Conservation (phyloP, 1,140 invertebrate species). For the Meloidogyne hapla region DNA sequence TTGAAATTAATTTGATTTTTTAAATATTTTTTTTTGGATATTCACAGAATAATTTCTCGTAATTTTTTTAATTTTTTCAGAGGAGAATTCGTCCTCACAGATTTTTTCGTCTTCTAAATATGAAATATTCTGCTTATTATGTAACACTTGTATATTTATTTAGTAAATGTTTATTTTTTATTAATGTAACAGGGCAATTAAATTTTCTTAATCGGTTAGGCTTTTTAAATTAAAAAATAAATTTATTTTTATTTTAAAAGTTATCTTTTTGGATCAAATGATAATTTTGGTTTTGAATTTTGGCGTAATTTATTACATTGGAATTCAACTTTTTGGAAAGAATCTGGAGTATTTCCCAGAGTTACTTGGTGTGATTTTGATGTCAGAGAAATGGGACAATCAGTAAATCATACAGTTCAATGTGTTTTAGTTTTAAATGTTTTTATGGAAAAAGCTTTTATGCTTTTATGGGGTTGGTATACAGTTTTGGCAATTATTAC, state of each 20-base stretch:
- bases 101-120: slow-evolving; percentile 55
- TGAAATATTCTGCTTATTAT: slow-evolving; percentile 61
- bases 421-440: slow-evolving; percentile 48
- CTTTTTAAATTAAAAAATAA: neutral
- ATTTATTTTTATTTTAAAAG: slow-evolving; percentile 4
- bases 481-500: slow-evolving; percentile 48
- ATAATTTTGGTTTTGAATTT: slow-evolving; percentile 51
- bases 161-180: slow-evolving; percentile 55
- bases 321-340: slow-evolving; percentile 55
- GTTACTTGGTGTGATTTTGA: slow-evolving; percentile 69
- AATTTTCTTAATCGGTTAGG: slow-evolving; percentile 46
- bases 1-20: slow-evolving; percentile 19
- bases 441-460: slow-evolving; percentile 55
- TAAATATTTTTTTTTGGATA: too few relatives aligned
- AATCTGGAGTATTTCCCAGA: slow-evolving; percentile 58
- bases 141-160: slow-evolving; percentile 57
- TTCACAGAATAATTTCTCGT: neutral
- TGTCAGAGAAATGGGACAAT: slow-evolving; percentile 64
- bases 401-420: slow-evolving; percentile 59
- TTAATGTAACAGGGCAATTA: slow-evolving; percentile 51
- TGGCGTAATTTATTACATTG: slow-evolving; percentile 42
- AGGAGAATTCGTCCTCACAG: slow-evolving; percentile 56
- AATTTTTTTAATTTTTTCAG: slow-evolving; percentile 38
- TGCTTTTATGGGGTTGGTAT: slow-evolving; percentile 61
- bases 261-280: slow-evolving; percentile 48